These are phyloP conservation scores for Rhinatrema bivittatum DNA, from an alignment of 2,797 vertebrate genomes.

Conservation along the genomic window DNA sequence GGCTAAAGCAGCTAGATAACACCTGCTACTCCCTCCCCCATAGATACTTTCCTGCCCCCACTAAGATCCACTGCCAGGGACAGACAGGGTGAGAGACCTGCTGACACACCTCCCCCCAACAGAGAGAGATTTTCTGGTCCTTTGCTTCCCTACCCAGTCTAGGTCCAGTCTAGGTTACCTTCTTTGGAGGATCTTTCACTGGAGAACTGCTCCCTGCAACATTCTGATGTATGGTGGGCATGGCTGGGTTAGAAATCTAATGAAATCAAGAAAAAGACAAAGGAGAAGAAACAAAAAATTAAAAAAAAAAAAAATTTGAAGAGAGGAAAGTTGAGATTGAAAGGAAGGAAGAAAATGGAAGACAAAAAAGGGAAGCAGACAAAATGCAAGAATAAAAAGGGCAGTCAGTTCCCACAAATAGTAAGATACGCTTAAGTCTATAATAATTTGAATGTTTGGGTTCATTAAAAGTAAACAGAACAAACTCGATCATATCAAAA, in stretches of 20 bases:
- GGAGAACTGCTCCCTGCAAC: neutral
- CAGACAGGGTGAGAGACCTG: too few relatives aligned
- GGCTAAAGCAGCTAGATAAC: too few relatives aligned
- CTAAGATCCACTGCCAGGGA: too few relatives aligned
- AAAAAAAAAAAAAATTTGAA: too few relatives aligned
- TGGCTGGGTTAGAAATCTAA: conserved; percentile 4
- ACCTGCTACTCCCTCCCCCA: neutral
- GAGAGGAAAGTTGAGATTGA: too few relatives aligned
- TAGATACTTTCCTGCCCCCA: neutral
- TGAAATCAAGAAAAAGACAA: too few relatives aligned
- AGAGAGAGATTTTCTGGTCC: neutral
- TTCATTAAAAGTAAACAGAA: neutral
- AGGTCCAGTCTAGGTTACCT: neutral
- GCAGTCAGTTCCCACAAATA: neutral
- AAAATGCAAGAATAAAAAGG: neutral
- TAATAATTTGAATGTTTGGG: too few relatives aligned
- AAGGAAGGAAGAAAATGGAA: neutral
- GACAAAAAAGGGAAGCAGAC: neutral
- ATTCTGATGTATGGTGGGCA: conserved; percentile 1
- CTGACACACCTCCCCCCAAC: neutral
- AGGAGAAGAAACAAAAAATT: too few relatives aligned
- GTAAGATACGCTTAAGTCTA: too few relatives aligned
- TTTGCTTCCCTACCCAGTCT: too few relatives aligned
- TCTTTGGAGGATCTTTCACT: neutral
- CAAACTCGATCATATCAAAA: neutral